These are phyloP conservation scores for Aphis craccivora DNA, from an alignment of 1,140 invertebrate species.

Conservation along the genomic window DNA sequence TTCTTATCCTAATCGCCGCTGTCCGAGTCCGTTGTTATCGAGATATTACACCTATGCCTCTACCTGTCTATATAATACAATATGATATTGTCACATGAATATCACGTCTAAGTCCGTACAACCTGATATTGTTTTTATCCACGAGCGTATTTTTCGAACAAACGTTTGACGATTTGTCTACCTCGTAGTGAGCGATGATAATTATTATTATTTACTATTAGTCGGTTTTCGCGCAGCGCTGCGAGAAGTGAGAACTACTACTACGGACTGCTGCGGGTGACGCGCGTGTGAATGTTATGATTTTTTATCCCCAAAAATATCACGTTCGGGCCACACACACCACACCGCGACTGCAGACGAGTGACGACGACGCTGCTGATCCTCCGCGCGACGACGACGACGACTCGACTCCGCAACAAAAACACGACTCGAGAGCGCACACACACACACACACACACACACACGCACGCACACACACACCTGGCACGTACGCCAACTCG, in stretches of 20 bases:
- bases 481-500: neutral
- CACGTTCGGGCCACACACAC: neutral
- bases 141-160: neutral
- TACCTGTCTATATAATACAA: neutral
- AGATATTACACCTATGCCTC: neutral
- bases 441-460: neutral
- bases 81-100: neutral
- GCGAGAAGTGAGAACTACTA: neutral
- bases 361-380: neutral
- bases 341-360: neutral
- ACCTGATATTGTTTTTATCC: neutral
- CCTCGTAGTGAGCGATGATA: too few species aligned
- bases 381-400: neutral
- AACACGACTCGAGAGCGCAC: constrained; percentile 5
- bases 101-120: neutral
- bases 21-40: neutral
- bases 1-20: neutral
- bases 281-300: neutral
- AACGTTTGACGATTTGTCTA: neutral
- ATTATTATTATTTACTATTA: neutral
- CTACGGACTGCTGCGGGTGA: neutral
- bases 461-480: neutral
- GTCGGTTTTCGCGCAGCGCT: neutral
- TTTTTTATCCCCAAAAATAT: neutral
- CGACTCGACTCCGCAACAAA: constrained; percentile 29